phyloP scores from a whole-genome alignment of 2,888 invertebrate genomes.

The Eupelmus urozonus region DNA sequence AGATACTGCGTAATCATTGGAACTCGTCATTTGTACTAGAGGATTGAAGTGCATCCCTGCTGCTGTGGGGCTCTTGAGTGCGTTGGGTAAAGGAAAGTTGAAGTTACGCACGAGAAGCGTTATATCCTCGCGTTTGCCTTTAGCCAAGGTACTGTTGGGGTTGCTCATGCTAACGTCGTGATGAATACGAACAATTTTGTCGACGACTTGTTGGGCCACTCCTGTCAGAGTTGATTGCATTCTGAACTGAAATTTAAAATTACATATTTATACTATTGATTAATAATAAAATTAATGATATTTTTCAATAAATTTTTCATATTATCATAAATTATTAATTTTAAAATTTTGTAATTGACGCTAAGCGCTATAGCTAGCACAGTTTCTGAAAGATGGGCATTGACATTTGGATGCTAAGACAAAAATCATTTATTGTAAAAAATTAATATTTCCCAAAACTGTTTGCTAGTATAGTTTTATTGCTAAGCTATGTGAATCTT shows the following conservation, averaged over 20 bases:
- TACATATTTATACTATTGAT: neutral
- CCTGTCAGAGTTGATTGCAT: slow-evolving; percentile 87
- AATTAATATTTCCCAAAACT: too few relatives aligned
- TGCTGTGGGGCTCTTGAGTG: slow-evolving; percentile 79
- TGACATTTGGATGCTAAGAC: too few relatives aligned
- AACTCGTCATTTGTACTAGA: slow-evolving; percentile 79
- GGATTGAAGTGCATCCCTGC: slow-evolving; percentile 82
- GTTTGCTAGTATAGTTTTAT: too few relatives aligned
- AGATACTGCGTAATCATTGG: neutral
- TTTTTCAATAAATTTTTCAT: neutral
- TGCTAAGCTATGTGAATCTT: too few relatives aligned
- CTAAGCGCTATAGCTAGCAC: too few relatives aligned
- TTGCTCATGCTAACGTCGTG: slow-evolving; percentile 85
- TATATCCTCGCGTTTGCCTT: slow-evolving; percentile 88
- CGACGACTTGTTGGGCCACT: slow-evolving; percentile 91
- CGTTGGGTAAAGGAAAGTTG: slow-evolving; percentile 86
- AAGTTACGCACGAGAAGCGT: slow-evolving; percentile 92
- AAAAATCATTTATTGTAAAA: too few relatives aligned
- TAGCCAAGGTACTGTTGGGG: slow-evolving; percentile 76
- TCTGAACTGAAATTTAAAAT: slow-evolving; percentile 81
- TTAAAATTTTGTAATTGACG: too few relatives aligned
- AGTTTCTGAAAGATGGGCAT: too few relatives aligned
- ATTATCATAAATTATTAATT: neutral
- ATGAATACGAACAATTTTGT: slow-evolving; percentile 90
- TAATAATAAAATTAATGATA: too few relatives aligned